These are phyloP conservation scores for Drosophila limbata DNA, from an alignment of 2,888 invertebrate genomes.

Conservation along the genomic window DNA sequence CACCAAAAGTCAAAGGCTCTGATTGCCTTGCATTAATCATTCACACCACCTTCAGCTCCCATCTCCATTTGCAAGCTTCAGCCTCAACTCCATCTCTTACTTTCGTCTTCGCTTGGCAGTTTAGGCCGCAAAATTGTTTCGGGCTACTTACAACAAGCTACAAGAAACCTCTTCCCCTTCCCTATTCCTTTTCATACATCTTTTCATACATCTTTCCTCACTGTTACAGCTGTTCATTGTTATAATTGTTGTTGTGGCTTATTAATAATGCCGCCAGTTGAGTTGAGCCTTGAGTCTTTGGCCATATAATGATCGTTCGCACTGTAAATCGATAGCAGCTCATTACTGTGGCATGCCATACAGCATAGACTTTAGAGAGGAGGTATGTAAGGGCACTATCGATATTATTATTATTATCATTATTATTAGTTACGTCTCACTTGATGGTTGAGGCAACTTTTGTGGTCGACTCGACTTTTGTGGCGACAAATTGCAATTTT, in stretches of 20 bases:
- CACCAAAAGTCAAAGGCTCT: slow-evolving; percentile 67
- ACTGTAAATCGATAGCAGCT: slow-evolving; percentile 76
- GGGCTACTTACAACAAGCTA: slow-evolving; percentile 73
- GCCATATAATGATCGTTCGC: slow-evolving; percentile 56
- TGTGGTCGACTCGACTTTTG: slow-evolving; percentile 49
- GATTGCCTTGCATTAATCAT: slow-evolving; percentile 77
- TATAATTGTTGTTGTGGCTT: slow-evolving; percentile 79
- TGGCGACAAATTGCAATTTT: slow-evolving; percentile 66
- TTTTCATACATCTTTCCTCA: not conserved
- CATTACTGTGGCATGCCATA: slow-evolving; percentile 55
- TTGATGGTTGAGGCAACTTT: slow-evolving; percentile 59
- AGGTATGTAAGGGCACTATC: slow-evolving; percentile 37
- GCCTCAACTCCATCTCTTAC: not conserved
- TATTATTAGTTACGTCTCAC: slow-evolving; percentile 60
- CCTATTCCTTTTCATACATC: not conserved
- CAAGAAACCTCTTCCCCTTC: slow-evolving; percentile 7
- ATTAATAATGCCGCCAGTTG: slow-evolving; percentile 60
- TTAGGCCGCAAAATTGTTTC: slow-evolving; percentile 80
- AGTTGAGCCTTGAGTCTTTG: slow-evolving; percentile 16
- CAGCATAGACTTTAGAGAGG: slow-evolving; percentile 10
- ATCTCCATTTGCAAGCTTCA: not conserved
- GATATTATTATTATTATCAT: slow-evolving; percentile 49
- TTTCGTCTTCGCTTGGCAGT: slow-evolving; percentile 51
- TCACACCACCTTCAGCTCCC: slow-evolving; percentile 9
- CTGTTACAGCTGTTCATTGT: slow-evolving; percentile 65